These are phyloP conservation scores for mouse (Mus musculus) DNA, from an alignment of 2,113 vertebrate species.

Conservation along the genomic window DNA sequence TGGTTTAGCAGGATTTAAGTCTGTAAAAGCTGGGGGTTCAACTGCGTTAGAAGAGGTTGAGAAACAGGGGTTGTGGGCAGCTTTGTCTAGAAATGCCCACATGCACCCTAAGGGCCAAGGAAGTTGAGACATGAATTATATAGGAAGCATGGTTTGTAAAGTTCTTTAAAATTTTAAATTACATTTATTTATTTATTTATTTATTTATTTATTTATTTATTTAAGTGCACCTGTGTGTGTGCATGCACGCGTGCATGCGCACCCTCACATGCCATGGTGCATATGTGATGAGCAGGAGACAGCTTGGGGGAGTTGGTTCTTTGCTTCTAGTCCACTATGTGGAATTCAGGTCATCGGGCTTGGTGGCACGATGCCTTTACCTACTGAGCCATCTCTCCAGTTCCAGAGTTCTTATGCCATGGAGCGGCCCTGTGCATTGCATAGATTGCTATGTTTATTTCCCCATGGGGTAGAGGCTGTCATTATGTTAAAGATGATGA, in stretches of 20 bases:
- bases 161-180: neutral
- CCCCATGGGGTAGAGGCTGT: accelerated
- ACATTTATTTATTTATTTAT: too few species aligned
- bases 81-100: neutral
- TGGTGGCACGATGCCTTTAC: neutral
- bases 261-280: neutral
- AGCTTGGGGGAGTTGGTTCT: neutral
- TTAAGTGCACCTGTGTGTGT: neutral
- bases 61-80: neutral
- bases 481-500: neutral
- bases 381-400: neutral
- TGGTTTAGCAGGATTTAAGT: neutral
- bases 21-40: neutral
- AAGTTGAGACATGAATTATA: neutral
- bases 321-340: neutral
- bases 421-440: neutral
- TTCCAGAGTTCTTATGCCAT: too few species aligned
- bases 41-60: neutral
- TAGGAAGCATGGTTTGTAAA: neutral
- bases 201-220: too few species aligned
- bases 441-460: accelerated
- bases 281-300: neutral
- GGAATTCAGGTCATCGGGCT: too few species aligned
- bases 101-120: accelerated
- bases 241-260: too few species aligned